phyloP scores from a whole-genome alignment of 2,797 vertebrate genomes.

The Heteromormyrus szaboi region DNA sequence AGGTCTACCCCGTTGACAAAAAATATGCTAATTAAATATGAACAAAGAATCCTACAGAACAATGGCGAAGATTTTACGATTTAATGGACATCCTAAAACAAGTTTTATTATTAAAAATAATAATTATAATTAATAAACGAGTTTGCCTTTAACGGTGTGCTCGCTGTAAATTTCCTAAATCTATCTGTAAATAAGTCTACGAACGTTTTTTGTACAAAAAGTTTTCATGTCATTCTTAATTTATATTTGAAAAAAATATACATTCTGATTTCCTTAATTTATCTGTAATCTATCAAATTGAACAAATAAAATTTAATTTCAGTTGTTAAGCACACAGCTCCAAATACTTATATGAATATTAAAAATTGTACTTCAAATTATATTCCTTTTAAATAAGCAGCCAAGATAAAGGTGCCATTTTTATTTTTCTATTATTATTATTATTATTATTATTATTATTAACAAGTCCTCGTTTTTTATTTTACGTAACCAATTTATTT shows the following conservation, averaged over 20 bases:
- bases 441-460: neutral
- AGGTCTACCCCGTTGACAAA: constrained; percentile 66
- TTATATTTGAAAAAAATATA: neutral
- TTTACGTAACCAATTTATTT: neutral
- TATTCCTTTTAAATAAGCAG: constrained; percentile 1
- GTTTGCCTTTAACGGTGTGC: neutral
- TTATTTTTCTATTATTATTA: neutral
- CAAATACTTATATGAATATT: neutral
- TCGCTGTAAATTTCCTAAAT: neutral
- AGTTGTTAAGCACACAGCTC: neutral
- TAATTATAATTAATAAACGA: neutral
- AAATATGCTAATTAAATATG: constrained; percentile 87
- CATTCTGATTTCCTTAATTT: neutral
- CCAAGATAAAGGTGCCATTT: neutral
- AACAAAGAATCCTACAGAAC: constrained; percentile 81
- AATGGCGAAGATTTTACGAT: constrained; percentile 70
- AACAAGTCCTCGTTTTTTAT: neutral
- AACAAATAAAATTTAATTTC: neutral
- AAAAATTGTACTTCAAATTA: neutral
- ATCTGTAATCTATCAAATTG: neutral
- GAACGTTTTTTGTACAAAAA: neutral
- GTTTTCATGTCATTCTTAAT: constrained; percentile 15
- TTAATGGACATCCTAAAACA: constrained; percentile 26
- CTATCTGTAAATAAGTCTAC: neutral
- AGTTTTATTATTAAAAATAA: neutral